Conservation (phyloP, 2,888 invertebrate species). For the Dioctria linearis region DNA sequence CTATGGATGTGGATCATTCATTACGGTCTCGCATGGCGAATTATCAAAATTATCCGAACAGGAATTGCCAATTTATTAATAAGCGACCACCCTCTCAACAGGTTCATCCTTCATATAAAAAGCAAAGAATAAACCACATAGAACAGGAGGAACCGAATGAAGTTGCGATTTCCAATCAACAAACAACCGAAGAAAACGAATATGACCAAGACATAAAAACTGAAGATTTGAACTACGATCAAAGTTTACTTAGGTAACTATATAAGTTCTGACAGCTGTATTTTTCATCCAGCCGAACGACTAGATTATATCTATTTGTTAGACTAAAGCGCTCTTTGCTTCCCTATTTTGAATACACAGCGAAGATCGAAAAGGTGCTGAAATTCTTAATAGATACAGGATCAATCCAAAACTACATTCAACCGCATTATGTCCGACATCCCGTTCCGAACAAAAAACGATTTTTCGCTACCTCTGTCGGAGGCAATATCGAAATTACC, state of each 20-base stretch:
- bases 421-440: neutral
- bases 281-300: too few relatives aligned
- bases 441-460: conserved; percentile 35
- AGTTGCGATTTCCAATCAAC: neutral
- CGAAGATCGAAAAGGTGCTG: conserved; percentile 30
- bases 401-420: neutral
- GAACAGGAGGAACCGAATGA: too few relatives aligned
- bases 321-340: conserved; percentile 59
- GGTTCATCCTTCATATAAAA: too few relatives aligned
- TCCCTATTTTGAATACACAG: too few relatives aligned
- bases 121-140: neutral
- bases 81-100: too few relatives aligned
- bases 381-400: conserved; percentile 52
- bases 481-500: neutral
- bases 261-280: too few relatives aligned
- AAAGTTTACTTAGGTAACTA: too few relatives aligned
- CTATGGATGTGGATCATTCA: too few relatives aligned
- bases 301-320: conserved; percentile 59
- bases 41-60: neutral
- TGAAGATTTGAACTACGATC: too few relatives aligned
- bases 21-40: neutral
- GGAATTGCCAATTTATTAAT: too few relatives aligned
- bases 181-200: neutral
- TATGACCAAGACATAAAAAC: neutral
- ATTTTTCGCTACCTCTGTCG: conserved; percentile 8